Conservation (phyloP, 2,797 vertebrate species). For the Xenentodon cancila region DNA sequence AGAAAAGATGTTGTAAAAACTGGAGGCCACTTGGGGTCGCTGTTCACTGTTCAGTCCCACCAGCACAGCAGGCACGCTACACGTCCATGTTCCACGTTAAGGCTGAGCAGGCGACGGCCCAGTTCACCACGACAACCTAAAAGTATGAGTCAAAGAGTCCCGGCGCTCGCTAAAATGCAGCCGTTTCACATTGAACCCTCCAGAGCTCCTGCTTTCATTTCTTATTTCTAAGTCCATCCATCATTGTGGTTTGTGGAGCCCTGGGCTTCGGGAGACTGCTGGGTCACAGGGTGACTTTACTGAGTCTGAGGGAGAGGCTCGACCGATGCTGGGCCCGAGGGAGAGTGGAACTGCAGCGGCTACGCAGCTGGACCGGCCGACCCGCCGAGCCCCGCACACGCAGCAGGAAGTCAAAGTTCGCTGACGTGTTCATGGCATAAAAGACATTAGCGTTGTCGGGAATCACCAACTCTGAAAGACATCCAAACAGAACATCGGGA, state of each 20-base stretch:
- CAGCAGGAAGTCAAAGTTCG: slow-evolving; percentile 92
- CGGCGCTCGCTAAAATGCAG: slow-evolving; percentile 1
- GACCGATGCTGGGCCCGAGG: slow-evolving; percentile 83
- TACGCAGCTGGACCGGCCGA: slow-evolving; percentile 81
- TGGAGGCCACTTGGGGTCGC: slow-evolving; percentile 55
- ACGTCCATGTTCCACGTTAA: slow-evolving; percentile 24
- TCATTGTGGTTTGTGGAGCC: slow-evolving; percentile 5
- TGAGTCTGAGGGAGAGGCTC: slow-evolving; percentile 85
- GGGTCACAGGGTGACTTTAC: slow-evolving; percentile 88
- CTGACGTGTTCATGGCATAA: slow-evolving; percentile 95
- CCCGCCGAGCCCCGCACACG: slow-evolving; percentile 79
- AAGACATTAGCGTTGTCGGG: slow-evolving; percentile 93
- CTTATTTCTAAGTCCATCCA: slow-evolving; percentile 15
- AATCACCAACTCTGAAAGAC: slow-evolving; percentile 87
- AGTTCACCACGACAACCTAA: slow-evolving; percentile 25
- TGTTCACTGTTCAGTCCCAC: slow-evolving; percentile 22
- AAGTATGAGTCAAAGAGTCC: slow-evolving; percentile 19
- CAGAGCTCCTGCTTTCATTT: background rate
- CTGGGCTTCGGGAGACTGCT: slow-evolving; percentile 4
- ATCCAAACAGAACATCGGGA: background rate
- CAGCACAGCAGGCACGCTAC: slow-evolving; percentile 50
- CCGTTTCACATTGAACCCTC: slow-evolving; percentile 16
- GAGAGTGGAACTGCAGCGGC: slow-evolving; percentile 84
- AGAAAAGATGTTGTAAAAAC: slow-evolving; percentile 45
- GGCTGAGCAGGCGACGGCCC: slow-evolving; percentile 30